These are phyloP conservation scores for Holothuria leucospilota DNA, from an alignment of 53 echinoderm and acorn worm genomes.

Conservation along the genomic window DNA sequence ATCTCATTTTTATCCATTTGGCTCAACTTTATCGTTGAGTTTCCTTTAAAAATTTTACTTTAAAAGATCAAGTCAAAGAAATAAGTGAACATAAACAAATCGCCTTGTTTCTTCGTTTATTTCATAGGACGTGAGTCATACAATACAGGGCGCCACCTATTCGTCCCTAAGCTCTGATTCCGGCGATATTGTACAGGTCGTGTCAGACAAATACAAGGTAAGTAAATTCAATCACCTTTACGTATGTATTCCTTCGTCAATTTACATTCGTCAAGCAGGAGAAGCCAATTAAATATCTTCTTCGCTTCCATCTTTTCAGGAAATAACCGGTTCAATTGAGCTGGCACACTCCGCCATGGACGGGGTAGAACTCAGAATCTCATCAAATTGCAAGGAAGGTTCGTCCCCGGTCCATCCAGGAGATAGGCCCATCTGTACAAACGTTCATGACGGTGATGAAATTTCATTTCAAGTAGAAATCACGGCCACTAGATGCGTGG, in stretches of 20 bases:
- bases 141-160: slow-evolving; percentile 5
- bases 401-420: not conserved
- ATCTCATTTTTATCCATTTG: too few relatives aligned
- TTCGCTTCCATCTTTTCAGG: not conserved
- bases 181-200: not conserved
- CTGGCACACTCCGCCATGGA: slow-evolving; percentile 9
- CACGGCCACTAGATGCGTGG: slow-evolving; percentile 5
- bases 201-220: slow-evolving; percentile 16
- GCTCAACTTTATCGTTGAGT: too few relatives aligned
- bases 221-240: not conserved
- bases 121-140: slow-evolving; percentile 5
- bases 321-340: slow-evolving; percentile 30
- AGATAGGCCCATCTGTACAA: not conserved
- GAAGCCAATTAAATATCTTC: too few relatives aligned
- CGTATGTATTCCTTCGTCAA: too few relatives aligned
- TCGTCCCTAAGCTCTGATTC: not conserved
- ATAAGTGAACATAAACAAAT: too few relatives aligned
- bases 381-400: not conserved
- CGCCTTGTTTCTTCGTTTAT: not conserved
- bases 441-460: not conserved
- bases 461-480: slow-evolving; percentile 21
- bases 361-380: slow-evolving; percentile 7
- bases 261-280: too few relatives aligned
- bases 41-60: too few relatives aligned
- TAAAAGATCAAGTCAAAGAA: too few relatives aligned